These are phyloP conservation scores for Chaetops frenatus DNA, from an alignment of 2,113 vertebrate genomes.

Conservation along the genomic window DNA sequence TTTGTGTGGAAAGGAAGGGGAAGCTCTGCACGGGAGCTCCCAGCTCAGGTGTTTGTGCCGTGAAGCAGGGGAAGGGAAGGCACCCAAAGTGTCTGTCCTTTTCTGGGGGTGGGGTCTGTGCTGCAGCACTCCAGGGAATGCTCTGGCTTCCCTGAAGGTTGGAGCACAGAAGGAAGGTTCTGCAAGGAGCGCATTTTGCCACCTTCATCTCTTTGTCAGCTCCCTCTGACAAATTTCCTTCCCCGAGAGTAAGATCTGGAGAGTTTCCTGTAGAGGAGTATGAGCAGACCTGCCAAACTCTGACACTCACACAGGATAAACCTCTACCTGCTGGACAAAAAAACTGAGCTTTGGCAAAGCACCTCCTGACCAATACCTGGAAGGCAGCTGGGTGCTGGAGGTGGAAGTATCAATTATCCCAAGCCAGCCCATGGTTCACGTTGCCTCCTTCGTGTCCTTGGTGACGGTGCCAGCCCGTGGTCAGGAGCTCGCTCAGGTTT, in stretches of 20 bases:
- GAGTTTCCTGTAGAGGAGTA: background rate
- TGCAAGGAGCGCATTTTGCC: background rate
- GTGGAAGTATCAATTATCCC: background rate
- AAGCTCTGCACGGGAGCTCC: background rate
- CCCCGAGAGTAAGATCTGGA: background rate
- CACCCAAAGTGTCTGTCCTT: background rate
- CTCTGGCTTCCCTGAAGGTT: background rate
- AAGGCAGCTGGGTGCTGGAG: background rate
- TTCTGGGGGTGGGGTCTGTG: background rate
- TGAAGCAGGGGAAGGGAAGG: background rate
- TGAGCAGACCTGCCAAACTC: background rate
- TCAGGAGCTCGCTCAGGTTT: background rate
- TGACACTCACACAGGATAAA: background rate
- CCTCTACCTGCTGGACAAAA: background rate
- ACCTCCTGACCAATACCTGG: background rate
- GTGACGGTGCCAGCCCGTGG: background rate
- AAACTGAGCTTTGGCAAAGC: background rate
- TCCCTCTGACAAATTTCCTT: background rate
- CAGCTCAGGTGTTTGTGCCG: fast-evolving
- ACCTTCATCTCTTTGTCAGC: background rate
- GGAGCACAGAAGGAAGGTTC: background rate
- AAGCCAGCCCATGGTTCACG: background rate
- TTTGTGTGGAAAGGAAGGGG: background rate
- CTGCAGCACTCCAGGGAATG: background rate
- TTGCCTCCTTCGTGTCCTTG: background rate